Evolutionary conservation across 2,888 invertebrate species (phyloP).

Genomic region (Cyaniris semiargus): DNA sequence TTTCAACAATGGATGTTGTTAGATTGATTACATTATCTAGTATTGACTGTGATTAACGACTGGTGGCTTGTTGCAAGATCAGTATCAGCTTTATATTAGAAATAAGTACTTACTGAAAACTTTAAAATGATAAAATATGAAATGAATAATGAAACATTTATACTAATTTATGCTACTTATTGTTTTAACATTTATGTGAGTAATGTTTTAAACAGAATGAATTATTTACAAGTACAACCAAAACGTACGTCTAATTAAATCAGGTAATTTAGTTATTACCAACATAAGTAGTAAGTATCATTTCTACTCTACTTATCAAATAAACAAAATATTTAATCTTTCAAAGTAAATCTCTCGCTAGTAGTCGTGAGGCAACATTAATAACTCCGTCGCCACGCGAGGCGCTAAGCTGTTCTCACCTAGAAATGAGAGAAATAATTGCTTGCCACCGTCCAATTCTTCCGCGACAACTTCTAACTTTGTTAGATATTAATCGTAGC

Average conservation of each 20-base stretch:
- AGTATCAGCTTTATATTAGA: background rate
- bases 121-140: background rate
- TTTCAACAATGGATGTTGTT: slow-evolving; percentile 16
- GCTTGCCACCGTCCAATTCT: slow-evolving; percentile 4
- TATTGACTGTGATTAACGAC: background rate
- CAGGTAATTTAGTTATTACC: too few species aligned
- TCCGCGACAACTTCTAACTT: background rate
- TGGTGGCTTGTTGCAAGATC: background rate
- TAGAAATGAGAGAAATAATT: slow-evolving; percentile 21
- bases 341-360: slow-evolving; percentile 7
- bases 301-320: background rate
- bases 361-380: slow-evolving; percentile 5
- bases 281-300: too few species aligned
- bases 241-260: too few species aligned
- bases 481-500: slow-evolving; percentile 1
- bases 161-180: too few species aligned
- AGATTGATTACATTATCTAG: slow-evolving; percentile 23
- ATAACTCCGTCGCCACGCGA: background rate
- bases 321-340: background rate
- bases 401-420: slow-evolving; percentile 3
- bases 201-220: too few species aligned
- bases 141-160: too few species aligned
- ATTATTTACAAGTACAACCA: too few species aligned
- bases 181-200: too few species aligned
- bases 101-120: too few species aligned